Evolutionary conservation across 2,888 invertebrate species (phyloP).

Genomic region (Dynastes grantii): DNA sequence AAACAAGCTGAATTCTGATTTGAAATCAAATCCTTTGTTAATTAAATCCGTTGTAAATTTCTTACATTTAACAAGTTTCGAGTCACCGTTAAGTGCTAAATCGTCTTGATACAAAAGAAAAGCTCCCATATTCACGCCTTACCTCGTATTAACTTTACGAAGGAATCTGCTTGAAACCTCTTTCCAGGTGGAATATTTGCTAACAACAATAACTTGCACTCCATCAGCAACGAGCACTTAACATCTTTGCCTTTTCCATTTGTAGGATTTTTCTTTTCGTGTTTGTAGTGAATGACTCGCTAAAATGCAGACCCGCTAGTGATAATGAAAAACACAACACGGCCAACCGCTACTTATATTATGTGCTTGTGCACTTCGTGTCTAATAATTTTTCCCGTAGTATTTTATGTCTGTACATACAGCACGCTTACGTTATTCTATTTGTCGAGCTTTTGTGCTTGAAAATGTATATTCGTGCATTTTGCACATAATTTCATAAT

Average conservation of each 20-base stretch:
- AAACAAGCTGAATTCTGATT: too few relatives aligned
- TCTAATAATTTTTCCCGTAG: slow-evolving; percentile 2
- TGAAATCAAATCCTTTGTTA: too few relatives aligned
- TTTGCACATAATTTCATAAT: slow-evolving; percentile 1
- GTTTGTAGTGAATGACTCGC: slow-evolving; percentile 37
- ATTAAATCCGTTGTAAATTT: not conserved
- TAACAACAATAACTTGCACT: slow-evolving; percentile 20
- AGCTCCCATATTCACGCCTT: not conserved
- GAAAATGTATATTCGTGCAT: slow-evolving; percentile 7
- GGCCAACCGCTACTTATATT: slow-evolving; percentile 36
- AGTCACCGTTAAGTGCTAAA: not conserved
- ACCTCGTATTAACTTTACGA: not conserved
- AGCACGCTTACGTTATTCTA: not conserved
- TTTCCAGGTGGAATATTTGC: not conserved
- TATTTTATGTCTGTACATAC: not conserved
- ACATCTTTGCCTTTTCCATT: slow-evolving; percentile 42
- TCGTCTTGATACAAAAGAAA: not conserved
- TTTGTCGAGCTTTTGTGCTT: not conserved
- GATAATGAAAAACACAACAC: slow-evolving; percentile 43
- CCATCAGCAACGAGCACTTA: slow-evolving; percentile 33
- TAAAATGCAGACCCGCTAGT: slow-evolving; percentile 40
- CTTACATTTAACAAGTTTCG: not conserved
- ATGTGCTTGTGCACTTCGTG: slow-evolving; percentile 19
- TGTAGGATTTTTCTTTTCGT: slow-evolving; percentile 41
- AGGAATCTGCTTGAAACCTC: slow-evolving; percentile 14